Evolutionary conservation across 2,797 vertebrate genomes (phyloP).

Genomic region (Champsocephalus gunnari): DNA sequence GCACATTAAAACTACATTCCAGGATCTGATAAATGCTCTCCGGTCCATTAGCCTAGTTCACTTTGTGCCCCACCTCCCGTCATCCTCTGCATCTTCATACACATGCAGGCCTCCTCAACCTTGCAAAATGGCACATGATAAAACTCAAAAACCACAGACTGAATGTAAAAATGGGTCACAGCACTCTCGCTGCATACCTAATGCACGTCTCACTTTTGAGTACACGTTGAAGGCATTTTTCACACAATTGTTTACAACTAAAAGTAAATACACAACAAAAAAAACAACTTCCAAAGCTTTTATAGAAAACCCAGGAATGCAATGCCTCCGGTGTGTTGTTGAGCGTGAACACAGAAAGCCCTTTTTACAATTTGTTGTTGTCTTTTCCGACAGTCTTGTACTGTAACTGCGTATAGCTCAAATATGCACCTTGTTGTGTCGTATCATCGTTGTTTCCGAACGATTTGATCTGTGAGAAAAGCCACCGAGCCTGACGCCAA

Average conservation of each 20-base stretch:
- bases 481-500: conserved; percentile 50
- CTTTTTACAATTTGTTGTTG: conserved; percentile 80
- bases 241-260: conserved; percentile 81
- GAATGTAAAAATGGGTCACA: conserved; percentile 74
- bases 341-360: conserved; percentile 87
- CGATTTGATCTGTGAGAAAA: conserved; percentile 77
- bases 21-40: conserved; percentile 69
- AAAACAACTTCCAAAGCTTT: conserved; percentile 79
- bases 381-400: conserved; percentile 76
- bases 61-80: conserved; percentile 9
- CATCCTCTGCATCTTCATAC: conserved; percentile 24
- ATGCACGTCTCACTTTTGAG: conserved; percentile 84
- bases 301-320: conserved; percentile 86
- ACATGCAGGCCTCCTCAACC: conserved; percentile 35
- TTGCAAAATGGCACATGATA: conserved; percentile 75
- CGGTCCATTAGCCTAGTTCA: conserved; percentile 36
- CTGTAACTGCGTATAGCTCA: conserved; percentile 78
- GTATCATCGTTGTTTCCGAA: conserved; percentile 68
- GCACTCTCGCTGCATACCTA: conserved; percentile 76
- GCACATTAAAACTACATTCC: conserved; percentile 75
- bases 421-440: conserved; percentile 79
- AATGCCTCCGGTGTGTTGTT: conserved; percentile 81
- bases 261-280: conserved; percentile 78
- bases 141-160: conserved; percentile 44
- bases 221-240: conserved; percentile 82